A percentile compares a stretch with the other conserved stretches of the same genome.
Evolutionary conservation across 2,113 vertebrate species (phyloP).

Genomic region (Physeter macrocephalus): DNA sequence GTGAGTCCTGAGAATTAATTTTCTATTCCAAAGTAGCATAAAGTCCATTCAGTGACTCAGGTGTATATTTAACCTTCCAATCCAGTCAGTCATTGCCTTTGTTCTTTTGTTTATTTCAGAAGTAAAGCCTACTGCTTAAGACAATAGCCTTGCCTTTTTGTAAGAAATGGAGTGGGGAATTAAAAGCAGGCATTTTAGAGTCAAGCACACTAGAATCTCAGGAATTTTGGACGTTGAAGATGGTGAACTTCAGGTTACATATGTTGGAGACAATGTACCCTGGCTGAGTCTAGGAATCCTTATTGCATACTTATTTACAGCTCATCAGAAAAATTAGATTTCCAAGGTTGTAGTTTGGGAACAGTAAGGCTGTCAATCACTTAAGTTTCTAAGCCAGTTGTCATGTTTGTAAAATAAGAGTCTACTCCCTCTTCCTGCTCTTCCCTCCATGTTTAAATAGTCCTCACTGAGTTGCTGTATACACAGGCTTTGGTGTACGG

Average conservation of each 20-base stretch:
- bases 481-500: background rate
- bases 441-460: background rate
- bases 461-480: background rate
- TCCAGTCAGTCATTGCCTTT: background rate
- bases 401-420: background rate
- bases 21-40: background rate
- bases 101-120: background rate
- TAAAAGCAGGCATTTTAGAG: background rate
- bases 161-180: background rate
- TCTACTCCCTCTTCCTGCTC: background rate
- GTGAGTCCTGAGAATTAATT: background rate
- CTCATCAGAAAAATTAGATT: background rate
- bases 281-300: background rate
- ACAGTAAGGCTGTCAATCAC: background rate
- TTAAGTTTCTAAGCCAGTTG: background rate
- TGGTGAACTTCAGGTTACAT: background rate
- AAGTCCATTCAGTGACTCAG: background rate
- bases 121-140: background rate
- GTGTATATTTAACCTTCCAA: background rate
- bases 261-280: background rate
- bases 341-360: background rate
- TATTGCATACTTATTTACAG: background rate
- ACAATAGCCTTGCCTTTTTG: background rate
- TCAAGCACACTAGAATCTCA: background rate
- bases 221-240: background rate